Percentiles rank a stretch among this genome's conserved stretches.
Evolutionary conservation across 1,140 invertebrate species (phyloP).

Genomic region (Aphaenogaster ashmeadi): DNA sequence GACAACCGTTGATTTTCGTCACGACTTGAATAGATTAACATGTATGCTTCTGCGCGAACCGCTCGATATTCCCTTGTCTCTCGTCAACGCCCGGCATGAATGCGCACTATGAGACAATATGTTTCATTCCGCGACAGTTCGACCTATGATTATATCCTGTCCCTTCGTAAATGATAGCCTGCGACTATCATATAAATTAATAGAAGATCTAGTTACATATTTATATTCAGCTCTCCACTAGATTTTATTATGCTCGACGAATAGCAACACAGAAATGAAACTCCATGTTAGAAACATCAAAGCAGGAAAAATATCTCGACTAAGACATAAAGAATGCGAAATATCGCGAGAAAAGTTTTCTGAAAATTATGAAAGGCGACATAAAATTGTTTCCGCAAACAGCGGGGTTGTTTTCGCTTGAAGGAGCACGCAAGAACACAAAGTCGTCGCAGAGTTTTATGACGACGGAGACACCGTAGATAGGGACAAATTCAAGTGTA

Average conservation of each 20-base stretch:
- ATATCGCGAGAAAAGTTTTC: constrained; percentile 14
- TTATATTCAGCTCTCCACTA: background rate
- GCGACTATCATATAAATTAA: background rate
- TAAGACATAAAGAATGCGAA: background rate
- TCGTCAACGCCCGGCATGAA: background rate
- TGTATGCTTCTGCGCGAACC: background rate
- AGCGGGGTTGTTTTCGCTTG: background rate
- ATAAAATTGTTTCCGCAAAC: constrained; percentile 47
- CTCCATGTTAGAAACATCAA: background rate
- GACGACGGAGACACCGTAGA: background rate
- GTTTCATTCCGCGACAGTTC: constrained; percentile 6
- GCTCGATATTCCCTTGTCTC: constrained; percentile 32
- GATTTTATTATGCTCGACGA: background rate
- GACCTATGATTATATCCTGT: constrained; percentile 17
- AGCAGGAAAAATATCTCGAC: background rate
- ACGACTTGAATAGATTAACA: constrained; percentile 17
- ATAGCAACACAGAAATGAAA: background rate
- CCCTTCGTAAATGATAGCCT: background rate
- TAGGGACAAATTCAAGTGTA: background rate
- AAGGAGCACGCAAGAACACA: background rate
- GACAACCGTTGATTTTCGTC: constrained; percentile 10
- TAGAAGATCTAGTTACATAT: background rate
- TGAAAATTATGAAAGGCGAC: background rate
- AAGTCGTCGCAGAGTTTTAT: constrained; percentile 23
- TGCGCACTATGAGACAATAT: constrained; percentile 7